phyloP scores from a whole-genome alignment of 2,113 vertebrate species.

The Ciconia boyciana region DNA sequence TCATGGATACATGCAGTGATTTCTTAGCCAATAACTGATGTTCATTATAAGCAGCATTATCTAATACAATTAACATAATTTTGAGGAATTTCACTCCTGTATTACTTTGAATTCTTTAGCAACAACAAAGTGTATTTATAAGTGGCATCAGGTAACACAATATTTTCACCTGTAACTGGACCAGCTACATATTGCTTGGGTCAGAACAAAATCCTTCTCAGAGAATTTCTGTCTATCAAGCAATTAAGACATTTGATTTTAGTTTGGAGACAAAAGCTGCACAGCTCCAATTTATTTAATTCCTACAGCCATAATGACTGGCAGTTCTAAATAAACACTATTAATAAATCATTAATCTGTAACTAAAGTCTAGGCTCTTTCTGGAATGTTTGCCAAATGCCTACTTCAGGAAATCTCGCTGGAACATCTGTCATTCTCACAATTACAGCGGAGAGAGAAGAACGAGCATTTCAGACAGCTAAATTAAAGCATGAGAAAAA shows the following conservation, averaged over 20 bases:
- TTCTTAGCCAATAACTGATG: not conserved
- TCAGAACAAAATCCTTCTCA: not conserved
- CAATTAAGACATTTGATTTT: constrained; percentile 37
- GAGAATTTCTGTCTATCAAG: not conserved
- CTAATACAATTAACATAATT: not conserved
- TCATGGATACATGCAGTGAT: not conserved
- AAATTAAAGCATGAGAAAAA: constrained; percentile 14
- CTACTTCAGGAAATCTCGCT: constrained; percentile 45
- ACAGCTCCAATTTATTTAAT: constrained; percentile 49
- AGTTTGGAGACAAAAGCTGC: constrained; percentile 67
- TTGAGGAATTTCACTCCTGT: not conserved
- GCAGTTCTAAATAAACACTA: constrained; percentile 74
- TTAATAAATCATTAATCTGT: constrained; percentile 83
- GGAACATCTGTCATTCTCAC: constrained; percentile 56
- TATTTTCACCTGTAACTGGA: not conserved
- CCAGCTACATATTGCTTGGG: not conserved
- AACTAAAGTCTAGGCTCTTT: constrained; percentile 59
- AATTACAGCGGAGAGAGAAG: not conserved
- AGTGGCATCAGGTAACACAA: not conserved
- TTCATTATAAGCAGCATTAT: not conserved
- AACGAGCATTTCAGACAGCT: not conserved
- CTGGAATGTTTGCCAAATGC: constrained; percentile 9
- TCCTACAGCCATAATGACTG: constrained; percentile 65
- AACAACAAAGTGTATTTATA: not conserved
- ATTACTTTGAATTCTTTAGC: not conserved